Percentiles rank a stretch among this genome's conserved stretches.
phyloP scores from a whole-genome alignment of 2,888 invertebrate species.

The Anoncus sp. region DNA sequence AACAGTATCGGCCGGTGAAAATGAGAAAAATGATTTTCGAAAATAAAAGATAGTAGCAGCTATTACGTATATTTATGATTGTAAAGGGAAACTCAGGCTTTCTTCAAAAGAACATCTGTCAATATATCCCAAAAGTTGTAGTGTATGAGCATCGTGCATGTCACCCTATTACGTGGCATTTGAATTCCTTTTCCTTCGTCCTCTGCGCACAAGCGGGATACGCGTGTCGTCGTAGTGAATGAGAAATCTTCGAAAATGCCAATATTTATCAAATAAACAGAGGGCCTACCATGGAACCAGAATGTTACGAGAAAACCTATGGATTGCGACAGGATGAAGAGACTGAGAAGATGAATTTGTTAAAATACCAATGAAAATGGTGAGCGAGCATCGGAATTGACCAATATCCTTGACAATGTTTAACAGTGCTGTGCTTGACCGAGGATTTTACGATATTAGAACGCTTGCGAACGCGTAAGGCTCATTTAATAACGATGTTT shows the following conservation, averaged over 20 bases:
- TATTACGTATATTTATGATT: conserved; percentile 40
- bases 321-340: conserved; percentile 21
- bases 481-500: too few relatives aligned
- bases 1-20: not conserved
- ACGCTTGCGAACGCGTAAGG: too few relatives aligned
- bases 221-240: conserved; percentile 19
- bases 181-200: conserved; percentile 31
- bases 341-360: not conserved
- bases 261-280: conserved; percentile 79
- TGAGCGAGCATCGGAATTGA: conserved; percentile 64
- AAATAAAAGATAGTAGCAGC: not conserved
- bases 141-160: conserved; percentile 14
- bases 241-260: conserved; percentile 63
- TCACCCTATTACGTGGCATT: conserved; percentile 43
- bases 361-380: not conserved
- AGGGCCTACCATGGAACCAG: conserved; percentile 54
- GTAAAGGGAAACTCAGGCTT: conserved; percentile 56
- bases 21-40: conserved; percentile 12
- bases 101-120: conserved; percentile 62
- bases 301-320: not conserved
- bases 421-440: conserved; percentile 68
- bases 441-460: too few relatives aligned
- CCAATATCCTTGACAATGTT: conserved; percentile 78
- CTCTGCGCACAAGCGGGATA: conserved; percentile 6
- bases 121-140: conserved; percentile 44